Conservation (phyloP, 1,140 invertebrate species). For the Atta texana region DNA sequence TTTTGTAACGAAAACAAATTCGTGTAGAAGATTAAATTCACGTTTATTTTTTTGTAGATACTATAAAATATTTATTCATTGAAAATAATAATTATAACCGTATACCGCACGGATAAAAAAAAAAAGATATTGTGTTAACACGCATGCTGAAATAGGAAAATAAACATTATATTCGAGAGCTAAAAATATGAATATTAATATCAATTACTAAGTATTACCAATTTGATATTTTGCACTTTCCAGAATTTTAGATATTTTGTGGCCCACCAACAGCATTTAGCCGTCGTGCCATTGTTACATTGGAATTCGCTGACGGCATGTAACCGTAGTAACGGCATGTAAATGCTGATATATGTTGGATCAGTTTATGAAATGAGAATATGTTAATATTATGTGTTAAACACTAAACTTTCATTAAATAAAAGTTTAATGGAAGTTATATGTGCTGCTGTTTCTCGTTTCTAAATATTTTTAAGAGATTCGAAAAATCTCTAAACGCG, state of each 20-base stretch:
- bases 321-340: slow-evolving; percentile 23
- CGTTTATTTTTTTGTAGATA: not conserved
- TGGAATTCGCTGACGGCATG: slow-evolving; percentile 50
- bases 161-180: not conserved
- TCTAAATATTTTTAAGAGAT: not conserved
- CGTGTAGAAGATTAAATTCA: not conserved
- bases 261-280: slow-evolving; percentile 38
- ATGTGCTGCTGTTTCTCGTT: not conserved
- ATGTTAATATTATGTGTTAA: slow-evolving; percentile 43
- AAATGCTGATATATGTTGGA: slow-evolving; percentile 23
- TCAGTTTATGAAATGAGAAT: slow-evolving; percentile 24
- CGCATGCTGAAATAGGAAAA: not conserved
- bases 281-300: slow-evolving; percentile 51
- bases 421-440: slow-evolving; percentile 1
- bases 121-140: not conserved
- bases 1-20: not conserved
- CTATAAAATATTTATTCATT: not conserved
- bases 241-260: slow-evolving; percentile 54
- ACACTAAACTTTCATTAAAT: slow-evolving; percentile 4
- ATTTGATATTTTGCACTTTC: slow-evolving; percentile 39
- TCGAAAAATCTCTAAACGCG: not conserved
- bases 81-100: not conserved
- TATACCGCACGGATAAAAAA: not conserved
- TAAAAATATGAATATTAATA: not conserved
- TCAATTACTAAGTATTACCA: not conserved